Evolutionary conservation across 2,113 vertebrate species (phyloP).

Genomic region (Axis porcinus): DNA sequence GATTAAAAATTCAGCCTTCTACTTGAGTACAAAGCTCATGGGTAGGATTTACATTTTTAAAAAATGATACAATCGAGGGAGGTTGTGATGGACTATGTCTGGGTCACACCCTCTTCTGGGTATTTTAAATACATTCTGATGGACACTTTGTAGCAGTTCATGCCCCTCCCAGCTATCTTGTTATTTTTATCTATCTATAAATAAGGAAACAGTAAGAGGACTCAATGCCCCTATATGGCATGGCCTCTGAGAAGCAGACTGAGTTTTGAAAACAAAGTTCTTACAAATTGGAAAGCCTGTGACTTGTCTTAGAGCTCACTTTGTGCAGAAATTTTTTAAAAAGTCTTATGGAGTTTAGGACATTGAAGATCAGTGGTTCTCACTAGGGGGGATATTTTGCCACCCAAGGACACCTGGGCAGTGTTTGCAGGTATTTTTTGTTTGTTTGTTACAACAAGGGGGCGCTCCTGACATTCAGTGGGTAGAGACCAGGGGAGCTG

Average conservation of each 20-base stretch:
- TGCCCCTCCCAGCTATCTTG: not conserved
- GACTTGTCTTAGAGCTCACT: not conserved
- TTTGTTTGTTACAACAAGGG: not conserved
- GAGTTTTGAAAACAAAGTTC: not conserved
- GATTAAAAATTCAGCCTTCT: not conserved
- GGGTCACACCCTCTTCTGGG: too few relatives aligned
- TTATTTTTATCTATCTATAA: not conserved
- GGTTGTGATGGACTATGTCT: not conserved
- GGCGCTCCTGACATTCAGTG: not conserved
- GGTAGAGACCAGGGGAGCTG: not conserved
- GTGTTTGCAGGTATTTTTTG: not conserved
- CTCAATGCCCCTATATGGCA: not conserved
- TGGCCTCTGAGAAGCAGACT: not conserved
- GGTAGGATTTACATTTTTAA: not conserved
- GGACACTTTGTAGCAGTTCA: not conserved
- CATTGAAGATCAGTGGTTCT: not conserved
- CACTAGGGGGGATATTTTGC: not conserved
- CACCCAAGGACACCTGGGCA: not conserved
- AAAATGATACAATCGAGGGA: not conserved
- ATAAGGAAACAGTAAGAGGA: not conserved
- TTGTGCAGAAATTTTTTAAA: not conserved
- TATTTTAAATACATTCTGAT: not conserved
- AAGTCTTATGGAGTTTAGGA: not conserved
- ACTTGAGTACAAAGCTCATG: not conserved
- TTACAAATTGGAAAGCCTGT: not conserved